phyloP scores from a whole-genome alignment of 2,113 vertebrate species.

The Petromus typicus region DNA sequence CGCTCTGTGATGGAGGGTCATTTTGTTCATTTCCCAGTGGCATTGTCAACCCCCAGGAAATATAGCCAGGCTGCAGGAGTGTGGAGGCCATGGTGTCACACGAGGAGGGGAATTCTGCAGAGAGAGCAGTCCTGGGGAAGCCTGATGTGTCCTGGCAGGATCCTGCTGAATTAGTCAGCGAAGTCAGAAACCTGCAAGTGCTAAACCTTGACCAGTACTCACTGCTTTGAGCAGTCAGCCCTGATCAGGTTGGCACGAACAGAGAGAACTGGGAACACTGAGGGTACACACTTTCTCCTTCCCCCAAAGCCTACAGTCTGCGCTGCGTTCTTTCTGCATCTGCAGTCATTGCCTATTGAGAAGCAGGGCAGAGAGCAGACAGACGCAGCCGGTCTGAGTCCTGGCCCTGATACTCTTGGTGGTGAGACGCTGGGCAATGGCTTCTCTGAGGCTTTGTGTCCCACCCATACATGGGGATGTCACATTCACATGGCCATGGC shows the following conservation, averaged over 20 bases:
- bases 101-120: not conserved
- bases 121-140: not conserved
- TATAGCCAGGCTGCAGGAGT: not conserved
- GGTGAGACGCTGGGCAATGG: not conserved
- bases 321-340: not conserved
- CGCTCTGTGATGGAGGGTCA: not conserved
- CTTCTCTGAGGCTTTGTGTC: not conserved
- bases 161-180: constrained; percentile 18
- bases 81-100: fast-evolving
- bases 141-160: not conserved
- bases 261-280: not conserved
- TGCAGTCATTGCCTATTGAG: fast-evolving
- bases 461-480: not conserved
- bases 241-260: too few species aligned
- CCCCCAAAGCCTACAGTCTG: not conserved
- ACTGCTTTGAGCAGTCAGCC: not conserved
- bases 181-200: not conserved
- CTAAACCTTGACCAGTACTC: not conserved
- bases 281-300: not conserved
- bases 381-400: not conserved
- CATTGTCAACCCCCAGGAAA: not conserved
- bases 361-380: too few species aligned
- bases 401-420: not conserved
- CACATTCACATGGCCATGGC: not conserved
- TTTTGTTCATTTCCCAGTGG: not conserved